Conservation (phyloP, 2,113 vertebrate genomes). For the Petroica traversi region DNA sequence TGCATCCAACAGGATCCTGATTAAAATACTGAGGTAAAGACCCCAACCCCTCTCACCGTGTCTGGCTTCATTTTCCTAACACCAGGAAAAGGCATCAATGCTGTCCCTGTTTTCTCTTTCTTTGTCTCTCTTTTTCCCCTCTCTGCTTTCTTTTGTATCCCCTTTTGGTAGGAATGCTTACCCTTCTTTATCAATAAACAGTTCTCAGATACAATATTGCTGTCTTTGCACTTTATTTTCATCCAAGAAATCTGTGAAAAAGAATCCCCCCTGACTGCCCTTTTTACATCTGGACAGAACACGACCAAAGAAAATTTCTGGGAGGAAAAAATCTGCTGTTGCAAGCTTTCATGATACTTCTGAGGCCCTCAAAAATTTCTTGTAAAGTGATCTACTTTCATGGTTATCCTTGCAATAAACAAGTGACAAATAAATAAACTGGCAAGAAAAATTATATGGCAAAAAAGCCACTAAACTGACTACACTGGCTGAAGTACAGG, state of each 20-base stretch:
- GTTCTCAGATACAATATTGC: not conserved
- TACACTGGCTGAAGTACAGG: not conserved
- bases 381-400: not conserved
- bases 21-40: too few species aligned
- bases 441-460: not conserved
- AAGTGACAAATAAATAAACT: not conserved
- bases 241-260: not conserved
- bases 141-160: not conserved
- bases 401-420: not conserved
- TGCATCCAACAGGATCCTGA: too few species aligned
- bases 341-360: not conserved
- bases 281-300: not conserved
- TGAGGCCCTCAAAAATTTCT: not conserved
- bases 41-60: too few species aligned
- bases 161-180: not conserved
- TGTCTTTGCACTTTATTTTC: not conserved
- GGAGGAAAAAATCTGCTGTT: not conserved
- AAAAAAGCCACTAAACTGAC: not conserved
- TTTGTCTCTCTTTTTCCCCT: not conserved
- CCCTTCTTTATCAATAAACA: not conserved
- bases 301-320: not conserved
- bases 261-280: fast-evolving
- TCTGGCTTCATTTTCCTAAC: too few species aligned
- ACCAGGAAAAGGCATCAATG: too few species aligned
- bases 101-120: not conserved